Evolutionary conservation across 2,797 vertebrate genomes (phyloP).

Genomic region (Ptychadena robeensis): DNA sequence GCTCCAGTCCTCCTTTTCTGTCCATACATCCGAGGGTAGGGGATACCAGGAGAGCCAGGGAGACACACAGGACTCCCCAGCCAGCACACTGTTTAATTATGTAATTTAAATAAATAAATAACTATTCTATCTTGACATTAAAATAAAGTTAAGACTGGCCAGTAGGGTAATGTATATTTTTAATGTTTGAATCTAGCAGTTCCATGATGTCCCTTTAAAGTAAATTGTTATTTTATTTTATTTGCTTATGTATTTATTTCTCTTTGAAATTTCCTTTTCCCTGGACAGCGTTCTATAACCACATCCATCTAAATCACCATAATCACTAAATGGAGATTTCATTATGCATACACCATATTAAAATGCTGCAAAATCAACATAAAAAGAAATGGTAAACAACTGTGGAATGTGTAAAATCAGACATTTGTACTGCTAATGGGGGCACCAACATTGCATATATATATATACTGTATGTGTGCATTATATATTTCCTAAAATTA

Average conservation of each 20-base stretch:
- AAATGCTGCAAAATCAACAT: background rate
- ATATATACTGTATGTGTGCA: too few species aligned
- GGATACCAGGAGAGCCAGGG: too few species aligned
- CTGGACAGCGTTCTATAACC: background rate
- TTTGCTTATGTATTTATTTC: background rate
- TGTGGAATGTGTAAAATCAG: background rate
- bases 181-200: background rate
- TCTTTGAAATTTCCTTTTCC: background rate
- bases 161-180: too few species aligned
- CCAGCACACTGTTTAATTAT: too few species aligned
- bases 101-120: too few species aligned
- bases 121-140: too few species aligned
- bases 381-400: background rate
- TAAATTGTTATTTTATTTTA: background rate
- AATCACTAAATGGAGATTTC: conserved; percentile 3
- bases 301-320: background rate
- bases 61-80: too few species aligned
- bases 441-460: too few species aligned
- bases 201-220: background rate
- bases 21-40: too few species aligned
- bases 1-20: too few species aligned
- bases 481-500: too few species aligned
- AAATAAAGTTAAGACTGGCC: too few species aligned
- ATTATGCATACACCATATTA: background rate
- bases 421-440: background rate